A percentile compares a stretch with the other conserved stretches of the same genome.
Conservation (phyloP, 1,140 invertebrate species). For the Pogonomyrmex barbatus region DNA sequence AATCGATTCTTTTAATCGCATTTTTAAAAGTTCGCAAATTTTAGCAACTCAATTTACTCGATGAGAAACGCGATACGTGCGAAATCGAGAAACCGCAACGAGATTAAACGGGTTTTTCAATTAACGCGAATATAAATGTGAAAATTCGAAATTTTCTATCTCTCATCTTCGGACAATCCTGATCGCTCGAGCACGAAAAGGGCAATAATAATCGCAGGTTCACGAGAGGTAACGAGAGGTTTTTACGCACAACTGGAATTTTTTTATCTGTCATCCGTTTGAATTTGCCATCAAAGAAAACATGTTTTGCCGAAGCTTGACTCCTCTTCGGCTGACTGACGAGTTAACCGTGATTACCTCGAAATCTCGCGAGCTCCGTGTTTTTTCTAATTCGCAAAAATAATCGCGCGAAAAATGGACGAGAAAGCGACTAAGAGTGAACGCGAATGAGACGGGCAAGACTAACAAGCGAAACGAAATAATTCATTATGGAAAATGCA, state of each 20-base stretch:
- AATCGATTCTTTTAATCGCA: background rate
- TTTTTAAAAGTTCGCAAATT: background rate
- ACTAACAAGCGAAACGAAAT: background rate
- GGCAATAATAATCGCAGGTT: background rate
- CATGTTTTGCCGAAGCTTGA: constrained; percentile 63
- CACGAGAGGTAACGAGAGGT: background rate
- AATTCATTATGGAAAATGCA: constrained; percentile 17
- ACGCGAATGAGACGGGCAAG: background rate
- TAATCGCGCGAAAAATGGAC: background rate
- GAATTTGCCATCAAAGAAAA: constrained; percentile 50
- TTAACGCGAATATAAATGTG: constrained; percentile 6
- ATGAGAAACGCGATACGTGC: constrained; percentile 1
- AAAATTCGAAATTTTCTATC: constrained; percentile 4
- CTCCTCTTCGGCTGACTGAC: constrained; percentile 37
- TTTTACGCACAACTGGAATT: constrained; percentile 30
- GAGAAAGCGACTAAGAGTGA: background rate
- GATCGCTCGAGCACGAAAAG: background rate
- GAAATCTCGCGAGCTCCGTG: background rate
- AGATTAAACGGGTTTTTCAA: constrained; percentile 34
- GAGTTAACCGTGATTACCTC: constrained; percentile 37
- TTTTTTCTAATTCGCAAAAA: constrained; percentile 26
- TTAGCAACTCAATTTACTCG: background rate
- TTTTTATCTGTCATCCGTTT: constrained; percentile 22
- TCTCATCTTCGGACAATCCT: background rate
- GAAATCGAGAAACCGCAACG: background rate